Percentiles rank a stretch among this genome's conserved stretches.
phyloP scores from a whole-genome alignment of 1,140 invertebrate species.

The Drosophila asahinai region DNA sequence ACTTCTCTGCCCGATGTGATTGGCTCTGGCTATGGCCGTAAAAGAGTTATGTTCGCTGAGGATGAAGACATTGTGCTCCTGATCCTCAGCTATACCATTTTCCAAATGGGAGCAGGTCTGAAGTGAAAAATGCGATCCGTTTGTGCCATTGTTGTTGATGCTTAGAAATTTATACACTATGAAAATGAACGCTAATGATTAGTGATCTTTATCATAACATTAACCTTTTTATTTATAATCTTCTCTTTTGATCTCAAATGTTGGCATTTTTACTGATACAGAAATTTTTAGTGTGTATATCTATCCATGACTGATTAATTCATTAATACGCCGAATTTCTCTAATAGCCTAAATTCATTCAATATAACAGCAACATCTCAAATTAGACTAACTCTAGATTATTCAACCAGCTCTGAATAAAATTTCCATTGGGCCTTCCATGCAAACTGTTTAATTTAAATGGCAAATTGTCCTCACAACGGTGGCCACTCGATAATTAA shows the following conservation, averaged over 20 bases:
- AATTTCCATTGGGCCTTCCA: constrained; percentile 2
- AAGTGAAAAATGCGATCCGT: neutral
- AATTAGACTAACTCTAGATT: neutral
- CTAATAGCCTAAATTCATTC: neutral
- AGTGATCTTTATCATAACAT: neutral
- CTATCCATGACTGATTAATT: too few species aligned
- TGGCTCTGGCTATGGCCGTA: constrained; percentile 39
- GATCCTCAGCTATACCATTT: constrained; percentile 3
- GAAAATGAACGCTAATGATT: neutral
- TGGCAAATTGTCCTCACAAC: constrained; percentile 17
- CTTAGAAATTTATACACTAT: too few species aligned
- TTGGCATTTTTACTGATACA: too few species aligned
- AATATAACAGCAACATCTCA: neutral
- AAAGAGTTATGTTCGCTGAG: constrained; percentile 17
- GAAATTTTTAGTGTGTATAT: too few species aligned
- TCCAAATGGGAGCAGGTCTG: too few species aligned
- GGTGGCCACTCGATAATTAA: constrained; percentile 32
- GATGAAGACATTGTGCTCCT: constrained; percentile 23
- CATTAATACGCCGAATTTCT: too few species aligned
- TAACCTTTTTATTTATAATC: neutral
- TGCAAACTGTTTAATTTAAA: neutral
- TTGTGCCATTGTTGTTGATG: neutral
- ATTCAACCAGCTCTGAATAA: neutral
- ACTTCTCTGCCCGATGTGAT: constrained; percentile 28
- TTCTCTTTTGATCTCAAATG: neutral